Evolutionary conservation across 2,113 vertebrate species (phyloP), one percentile per base, ranked within the genome.

Genomic region (Hystrix cristata): DNA sequence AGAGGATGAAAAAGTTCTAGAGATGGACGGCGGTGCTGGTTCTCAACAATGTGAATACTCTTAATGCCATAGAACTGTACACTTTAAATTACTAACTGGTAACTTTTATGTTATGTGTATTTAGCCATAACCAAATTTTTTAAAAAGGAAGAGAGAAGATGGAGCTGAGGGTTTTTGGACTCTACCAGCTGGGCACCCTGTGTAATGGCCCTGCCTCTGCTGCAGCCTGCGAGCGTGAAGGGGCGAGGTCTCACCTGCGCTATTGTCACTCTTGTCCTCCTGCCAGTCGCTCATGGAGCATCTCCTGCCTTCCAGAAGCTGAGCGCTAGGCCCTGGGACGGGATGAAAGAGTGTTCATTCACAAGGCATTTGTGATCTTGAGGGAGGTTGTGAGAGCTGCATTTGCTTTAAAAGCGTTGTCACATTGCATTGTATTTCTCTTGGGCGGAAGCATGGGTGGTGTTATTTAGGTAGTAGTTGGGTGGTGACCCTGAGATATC

Each of bases 401-500:
- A 3, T 8, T 57, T 79, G 38, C 81, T 93, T 92, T 1, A 16
- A 34, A 81, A 67, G 38, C 46, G 11, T 72, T 19, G 71, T 16
- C 43, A 46, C 21, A 6, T 59, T 38, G 57, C 34, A 1, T 18
- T 53, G 46, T 81, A 38, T 46, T 64, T 59, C 9, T 51, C 71
- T 89, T 12, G 74, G 46, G 38, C 76, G 51, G 65, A 65, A 55
- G 81, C 15, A 3, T 84, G 65, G 60, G 92, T 82, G 64, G 64
- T 27, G 6, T n/a, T 91, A 29, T 94, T 96, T 90, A 64, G 89
- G 64, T 59, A 25, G 53, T 43, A 21, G 23, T 79, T n/a, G 79
- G 31, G n/a, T 72, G 18, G 57, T 76, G 57, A 72, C 71, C 10
- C 29, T 23, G 65, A 72, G 31, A 69, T 83, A 46, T 65, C 85